Percentiles rank a stretch among this genome's conserved stretches.
These are phyloP conservation scores for Semotilus atromaculatus DNA, from an alignment of 2,797 vertebrate species.

Conservation along the genomic window DNA sequence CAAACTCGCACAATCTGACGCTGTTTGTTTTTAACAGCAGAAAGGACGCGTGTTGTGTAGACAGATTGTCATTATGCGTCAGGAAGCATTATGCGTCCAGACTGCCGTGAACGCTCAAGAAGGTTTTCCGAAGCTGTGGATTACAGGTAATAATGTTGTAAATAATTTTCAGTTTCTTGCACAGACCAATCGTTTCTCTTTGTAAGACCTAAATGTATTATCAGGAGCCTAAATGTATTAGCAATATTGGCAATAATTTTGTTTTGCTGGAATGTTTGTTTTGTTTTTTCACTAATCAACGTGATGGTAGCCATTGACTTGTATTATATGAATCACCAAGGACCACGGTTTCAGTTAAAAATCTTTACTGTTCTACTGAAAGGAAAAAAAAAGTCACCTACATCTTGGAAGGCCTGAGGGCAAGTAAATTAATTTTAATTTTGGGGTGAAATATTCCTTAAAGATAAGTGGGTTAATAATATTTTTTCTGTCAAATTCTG, in stretches of 20 bases:
- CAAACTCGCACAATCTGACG: not conserved
- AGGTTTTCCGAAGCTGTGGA: not conserved
- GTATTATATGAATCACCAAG: not conserved
- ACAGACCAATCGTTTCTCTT: not conserved
- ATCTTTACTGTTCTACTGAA: not conserved
- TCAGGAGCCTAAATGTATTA: too few species aligned
- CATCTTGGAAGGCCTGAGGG: not conserved
- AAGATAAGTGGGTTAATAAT: not conserved
- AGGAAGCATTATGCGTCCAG: not conserved
- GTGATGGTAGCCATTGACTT: not conserved
- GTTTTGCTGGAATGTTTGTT: not conserved
- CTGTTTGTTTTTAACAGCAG: not conserved
- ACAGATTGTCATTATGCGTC: not conserved
- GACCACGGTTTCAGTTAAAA: not conserved
- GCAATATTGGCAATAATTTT: not conserved
- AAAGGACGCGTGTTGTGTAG: not conserved
- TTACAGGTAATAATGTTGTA: not conserved
- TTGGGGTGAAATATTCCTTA: not conserved
- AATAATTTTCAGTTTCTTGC: not conserved
- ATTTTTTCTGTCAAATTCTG: not conserved
- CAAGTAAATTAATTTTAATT: not conserved
- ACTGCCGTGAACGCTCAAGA: not conserved
- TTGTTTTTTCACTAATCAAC: not conserved
- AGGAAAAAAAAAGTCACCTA: not conserved
- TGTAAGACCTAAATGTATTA: not conserved